A percentile compares a stretch with the other conserved stretches of the same genome.
These are phyloP conservation scores for Cinara cedri DNA, from an alignment of 2,888 invertebrate genomes.

Conservation along the genomic window DNA sequence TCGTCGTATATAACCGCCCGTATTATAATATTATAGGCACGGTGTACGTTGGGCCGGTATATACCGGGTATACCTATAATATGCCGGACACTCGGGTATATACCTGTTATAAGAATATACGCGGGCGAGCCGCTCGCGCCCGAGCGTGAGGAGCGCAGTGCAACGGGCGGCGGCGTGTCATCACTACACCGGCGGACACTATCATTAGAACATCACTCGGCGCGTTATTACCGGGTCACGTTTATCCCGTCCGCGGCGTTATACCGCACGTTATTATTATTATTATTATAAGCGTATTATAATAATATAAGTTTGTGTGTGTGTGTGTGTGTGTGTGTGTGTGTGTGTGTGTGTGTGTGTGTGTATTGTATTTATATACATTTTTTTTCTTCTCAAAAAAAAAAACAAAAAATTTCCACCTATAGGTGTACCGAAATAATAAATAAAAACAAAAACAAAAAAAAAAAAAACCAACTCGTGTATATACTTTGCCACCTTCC, in stretches of 20 bases:
- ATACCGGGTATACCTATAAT: no score
- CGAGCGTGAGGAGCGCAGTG: neutral
- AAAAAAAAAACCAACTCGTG: conserved; percentile 1
- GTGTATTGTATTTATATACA: neutral
- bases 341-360: neutral
- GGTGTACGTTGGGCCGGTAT: neutral
- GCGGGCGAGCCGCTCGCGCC: neutral
- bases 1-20: neutral
- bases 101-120: no score
- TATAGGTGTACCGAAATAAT: neutral
- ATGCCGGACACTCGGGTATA: no score
- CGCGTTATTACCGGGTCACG: conserved; percentile 56
- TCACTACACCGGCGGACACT: conserved; percentile 51
- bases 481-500: neutral
- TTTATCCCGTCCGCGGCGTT: conserved; percentile 36
- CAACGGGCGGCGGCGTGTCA: conserved; percentile 53
- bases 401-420: conserved; percentile 1
- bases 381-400: conserved; percentile 17
- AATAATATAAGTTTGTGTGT: no score
- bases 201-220: conserved; percentile 56
- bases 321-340: neutral
- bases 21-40: neutral
- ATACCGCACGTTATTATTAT: conserved; percentile 22
- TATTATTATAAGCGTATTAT: no score
- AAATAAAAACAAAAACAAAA: neutral